Evolutionary conservation across 1,140 invertebrate genomes (phyloP), one percentile per base, ranked within the genome.

Genomic region (Mizuhopecten yessoensis): DNA sequence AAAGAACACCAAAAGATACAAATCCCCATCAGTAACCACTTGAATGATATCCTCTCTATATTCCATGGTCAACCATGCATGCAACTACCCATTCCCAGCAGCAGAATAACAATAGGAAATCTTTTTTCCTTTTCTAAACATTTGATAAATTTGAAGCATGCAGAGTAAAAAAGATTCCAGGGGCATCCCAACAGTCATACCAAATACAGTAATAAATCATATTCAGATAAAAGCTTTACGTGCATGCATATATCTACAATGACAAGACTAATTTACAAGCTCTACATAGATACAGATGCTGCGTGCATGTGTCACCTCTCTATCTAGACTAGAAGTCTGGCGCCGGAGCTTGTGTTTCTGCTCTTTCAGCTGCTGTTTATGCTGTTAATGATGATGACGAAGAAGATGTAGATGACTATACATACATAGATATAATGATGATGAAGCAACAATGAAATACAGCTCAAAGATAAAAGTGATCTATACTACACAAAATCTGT

Each of bases 241-340:
- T 75, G 57, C 57, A 75, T 75, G 57, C 57, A 75, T n/a, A 75
- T 11, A 75, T 75, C 57, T 75, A 75, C 23, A 75, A 75, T 17
- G 17, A 75, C 57, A 75, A 75, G 57, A 45, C 57, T 75, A 75
- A 75, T 29, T 75, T 1, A 29, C 57, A 75, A 75, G 57, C 57
- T 75, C n/a, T 75, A n/a, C 29, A 75, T 75, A 5, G 57, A 75
- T 75, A 75, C 57, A 75, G 57, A 75, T 75, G n/a, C 5, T 2
- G 57, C 57, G 57, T 75, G 57, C 57, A 23, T 20, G 57, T 75
- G 57, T 75, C 57, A 75, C 57, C 57, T 75, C 9, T 75, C 57
- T 75, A 75, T 75, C 57, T 75, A 75, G 57, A 75, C 57, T 75
- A 75, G 57, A 75, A n/a, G 57, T 75, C 57, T 75, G 57, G 57